Evolutionary conservation across 2,797 vertebrate species (phyloP), one percentile per base, ranked within the genome.

Genomic region (Neostethus bicornis): DNA sequence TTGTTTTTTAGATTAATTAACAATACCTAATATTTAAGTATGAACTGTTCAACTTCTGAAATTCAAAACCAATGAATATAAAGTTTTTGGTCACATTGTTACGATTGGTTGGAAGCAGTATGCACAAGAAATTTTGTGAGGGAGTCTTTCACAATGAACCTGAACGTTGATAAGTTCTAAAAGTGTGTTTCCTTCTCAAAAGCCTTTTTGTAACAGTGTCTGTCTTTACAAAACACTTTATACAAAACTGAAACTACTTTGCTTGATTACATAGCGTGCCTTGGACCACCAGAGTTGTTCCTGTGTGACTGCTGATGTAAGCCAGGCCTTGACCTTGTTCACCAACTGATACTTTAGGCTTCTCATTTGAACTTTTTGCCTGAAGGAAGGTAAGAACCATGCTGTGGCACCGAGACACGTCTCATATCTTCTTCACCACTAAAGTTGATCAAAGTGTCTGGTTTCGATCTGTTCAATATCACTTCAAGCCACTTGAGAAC

Each of bases 311-410:
- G 63, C 66, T 77, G 83, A 87, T 62, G 34, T 66, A 67, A 80
- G 69, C 71, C 88, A 89, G 85, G 76, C 75, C 66, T 62, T 74
- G 67, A 85, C 78, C 79, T 63, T 17, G 43, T 47, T 52, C 79
- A 56, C 45, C 62, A 58, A 52, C 64, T 76, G 76, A 78, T 60
- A 64, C 66, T 48, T 43, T 62, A 66, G 67, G 50, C 66, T 65
- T 64, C 68, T 68, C 52, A 48, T 75, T 41, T 75, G 52, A 75
- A 68, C 43, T 56, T 49, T 53, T 56, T 64, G 75, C 80, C 78
- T 69, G 48, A 77, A 73, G 66, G 73, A 79, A 81, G 78, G 44
- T 62, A 60, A 71, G 59, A 41, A 19, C 19, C 59, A 53, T 39
- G 45, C 79, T 72, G 76, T 47, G 58, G 71, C 48, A 43, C 42